These are phyloP conservation scores for Agriopis marginaria DNA, from an alignment of 2,888 invertebrate species.

Conservation along the genomic window DNA sequence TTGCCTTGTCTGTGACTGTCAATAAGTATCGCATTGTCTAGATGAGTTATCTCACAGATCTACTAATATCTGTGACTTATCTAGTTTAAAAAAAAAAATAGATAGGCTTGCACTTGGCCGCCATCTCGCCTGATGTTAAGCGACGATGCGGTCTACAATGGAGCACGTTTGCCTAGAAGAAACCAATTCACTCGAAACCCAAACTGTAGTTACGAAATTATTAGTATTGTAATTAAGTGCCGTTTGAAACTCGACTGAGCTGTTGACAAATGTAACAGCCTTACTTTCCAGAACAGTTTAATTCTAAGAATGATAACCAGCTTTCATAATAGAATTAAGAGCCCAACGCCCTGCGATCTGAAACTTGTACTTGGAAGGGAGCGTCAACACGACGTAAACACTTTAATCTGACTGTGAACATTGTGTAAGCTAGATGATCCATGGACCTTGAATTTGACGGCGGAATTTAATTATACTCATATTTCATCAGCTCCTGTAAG, in stretches of 20 bases:
- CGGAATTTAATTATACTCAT: constrained; percentile 11
- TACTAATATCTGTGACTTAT: too few relatives aligned
- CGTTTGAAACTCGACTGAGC: constrained; percentile 3
- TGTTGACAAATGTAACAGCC: constrained; percentile 17
- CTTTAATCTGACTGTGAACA: constrained; percentile 20
- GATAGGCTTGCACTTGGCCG: too few relatives aligned
- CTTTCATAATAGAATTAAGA: constrained; percentile 26
- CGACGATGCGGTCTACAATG: too few relatives aligned
- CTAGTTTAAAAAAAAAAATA: too few relatives aligned
- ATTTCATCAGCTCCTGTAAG: background rate
- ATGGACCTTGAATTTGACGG: background rate
- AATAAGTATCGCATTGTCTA: constrained; percentile 3
- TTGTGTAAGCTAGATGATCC: constrained; percentile 9
- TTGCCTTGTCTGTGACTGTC: background rate
- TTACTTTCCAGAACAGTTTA: constrained; percentile 22
- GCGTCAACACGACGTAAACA: constrained; percentile 21
- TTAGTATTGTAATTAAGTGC: constrained; percentile 1
- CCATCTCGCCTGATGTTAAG: too few relatives aligned
- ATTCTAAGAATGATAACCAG: constrained; percentile 27
- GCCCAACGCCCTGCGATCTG: constrained; percentile 21
- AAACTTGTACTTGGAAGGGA: constrained; percentile 14
- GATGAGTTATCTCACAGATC: too few relatives aligned
- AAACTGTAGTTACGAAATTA: constrained; percentile 9
- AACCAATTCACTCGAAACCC: too few relatives aligned
- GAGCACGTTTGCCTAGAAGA: too few relatives aligned